phyloP scores from a whole-genome alignment of 2,888 invertebrate genomes.

The Troglohyphantes excavatus region DNA sequence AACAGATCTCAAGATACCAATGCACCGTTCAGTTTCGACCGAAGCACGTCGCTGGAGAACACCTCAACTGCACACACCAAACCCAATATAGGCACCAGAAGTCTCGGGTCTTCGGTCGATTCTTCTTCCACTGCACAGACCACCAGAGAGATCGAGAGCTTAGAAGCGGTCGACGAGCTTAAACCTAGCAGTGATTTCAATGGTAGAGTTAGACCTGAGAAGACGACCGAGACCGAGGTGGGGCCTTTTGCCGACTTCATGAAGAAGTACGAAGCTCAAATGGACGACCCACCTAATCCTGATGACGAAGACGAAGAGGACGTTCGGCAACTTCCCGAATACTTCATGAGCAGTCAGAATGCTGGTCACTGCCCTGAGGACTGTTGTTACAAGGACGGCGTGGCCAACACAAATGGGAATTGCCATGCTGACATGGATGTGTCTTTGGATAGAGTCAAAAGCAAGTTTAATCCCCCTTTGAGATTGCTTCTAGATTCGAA shows the following conservation, averaged over 20 bases:
- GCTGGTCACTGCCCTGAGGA: constrained; percentile 30
- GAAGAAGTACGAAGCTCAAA: constrained; percentile 30
- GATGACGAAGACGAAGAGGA: constrained; percentile 13
- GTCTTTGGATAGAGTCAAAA: constrained; percentile 31
- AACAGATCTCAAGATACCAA: background rate
- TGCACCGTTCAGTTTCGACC: background rate
- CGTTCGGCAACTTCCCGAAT: constrained; percentile 57
- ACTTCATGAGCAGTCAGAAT: constrained; percentile 61
- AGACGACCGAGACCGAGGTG: background rate
- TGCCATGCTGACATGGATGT: background rate
- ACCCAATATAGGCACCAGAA: constrained; percentile 25
- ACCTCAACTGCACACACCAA: constrained; percentile 13
- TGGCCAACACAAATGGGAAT: background rate
- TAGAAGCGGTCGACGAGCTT: constrained; percentile 53
- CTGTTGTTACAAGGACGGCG: constrained; percentile 19
- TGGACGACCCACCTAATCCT: background rate
- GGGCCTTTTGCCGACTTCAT: constrained; percentile 40
- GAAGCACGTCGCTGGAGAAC: constrained; percentile 27
- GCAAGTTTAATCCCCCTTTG: constrained; percentile 54
- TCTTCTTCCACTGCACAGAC: background rate
- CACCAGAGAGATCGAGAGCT: constrained; percentile 31
- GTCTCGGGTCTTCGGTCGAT: constrained; percentile 33
- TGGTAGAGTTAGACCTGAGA: background rate
- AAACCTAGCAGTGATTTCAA: constrained; percentile 17
- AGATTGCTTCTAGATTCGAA: constrained; percentile 27